Conservation (phyloP, 2,888 invertebrate species). For the Pollenia angustigena region DNA sequence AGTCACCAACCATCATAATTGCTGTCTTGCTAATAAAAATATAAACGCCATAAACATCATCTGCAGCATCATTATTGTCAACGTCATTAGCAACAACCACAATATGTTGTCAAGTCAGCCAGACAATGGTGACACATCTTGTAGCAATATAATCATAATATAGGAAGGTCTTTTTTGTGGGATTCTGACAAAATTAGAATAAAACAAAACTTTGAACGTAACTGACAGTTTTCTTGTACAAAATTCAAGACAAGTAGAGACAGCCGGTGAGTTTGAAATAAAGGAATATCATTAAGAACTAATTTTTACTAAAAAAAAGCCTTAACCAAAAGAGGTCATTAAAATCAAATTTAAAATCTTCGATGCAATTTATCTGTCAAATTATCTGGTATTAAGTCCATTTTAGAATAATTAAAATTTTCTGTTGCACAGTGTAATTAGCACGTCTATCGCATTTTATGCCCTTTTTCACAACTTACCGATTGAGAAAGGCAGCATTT, state of each 20-base stretch:
- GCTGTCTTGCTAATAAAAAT: not conserved
- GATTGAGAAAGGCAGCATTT: no score
- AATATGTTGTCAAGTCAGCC: slow-evolving; percentile 45
- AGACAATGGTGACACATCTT: slow-evolving; percentile 52
- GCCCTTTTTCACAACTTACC: no score
- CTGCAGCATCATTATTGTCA: not conserved
- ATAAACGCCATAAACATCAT: not conserved
- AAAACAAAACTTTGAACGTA: not conserved
- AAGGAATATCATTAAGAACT: no score
- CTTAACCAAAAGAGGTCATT: no score
- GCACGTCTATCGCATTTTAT: no score
- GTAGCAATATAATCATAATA: slow-evolving; percentile 2
- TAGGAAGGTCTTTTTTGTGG: not conserved
- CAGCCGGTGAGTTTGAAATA: not conserved
- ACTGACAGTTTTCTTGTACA: not conserved
- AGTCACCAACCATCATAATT: slow-evolving; percentile 6
- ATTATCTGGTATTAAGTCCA: no score
- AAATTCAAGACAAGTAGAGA: not conserved
- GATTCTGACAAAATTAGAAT: not conserved
- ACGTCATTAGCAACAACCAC: slow-evolving; percentile 18
- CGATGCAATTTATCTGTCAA: no score
- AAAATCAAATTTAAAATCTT: no score
- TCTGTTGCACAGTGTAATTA: no score
- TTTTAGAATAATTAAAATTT: no score
- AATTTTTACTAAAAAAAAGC: no score